Evolutionary conservation across 2,888 invertebrate species (phyloP), one percentile per base, ranked within the genome.

Genomic region (Drosophila nigricruria): DNA sequence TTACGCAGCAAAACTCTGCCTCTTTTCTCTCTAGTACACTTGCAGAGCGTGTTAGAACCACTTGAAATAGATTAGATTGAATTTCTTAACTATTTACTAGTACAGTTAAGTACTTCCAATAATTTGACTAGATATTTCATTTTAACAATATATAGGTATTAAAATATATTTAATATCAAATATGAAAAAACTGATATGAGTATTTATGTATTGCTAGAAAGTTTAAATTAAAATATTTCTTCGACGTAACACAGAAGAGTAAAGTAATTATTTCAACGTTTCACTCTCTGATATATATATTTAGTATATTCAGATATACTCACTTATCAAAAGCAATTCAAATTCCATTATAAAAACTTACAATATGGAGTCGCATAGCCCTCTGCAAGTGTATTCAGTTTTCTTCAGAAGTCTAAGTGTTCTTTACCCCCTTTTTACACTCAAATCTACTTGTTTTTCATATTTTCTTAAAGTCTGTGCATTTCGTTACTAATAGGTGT

Each of bases 401-500:
- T 49, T 38, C 6, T 57, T 18, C 18, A 2, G 18, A 32, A 1
- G 20, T 47, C 40, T 63, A 53, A 38, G 14, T 60, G 52, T 70
- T 60, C 14, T 42, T 61, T 69, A 8, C 32, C 14, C 25, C 38
- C 12, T 60, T 42, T 42, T 43, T 18, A 54, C 23, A 23, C 16
- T 47, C 9, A 49, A 27, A 53, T 49, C 18, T 50, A 54, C 30
- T 65, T 42, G 32, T 52, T 59, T 52, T 59, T 49, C 63, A 38
- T 5, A 32, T 69, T 54, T 5, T 25, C 32, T 25, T 12, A 60
- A 52, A 56, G 59, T 53, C 74, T 53, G 58, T 73, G 60, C 43
- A 62, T 49, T 70, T 68, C 47, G 38, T 62, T 67, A 73, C 56
- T 66, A 59, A 69, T 74, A 66, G 68, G 47, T 74, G 54, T 68